A percentile compares a stretch with the other conserved stretches of the same genome.
Conservation (phyloP, 2,113 vertebrate genomes). For the Gymnobelideus leadbeateri region DNA sequence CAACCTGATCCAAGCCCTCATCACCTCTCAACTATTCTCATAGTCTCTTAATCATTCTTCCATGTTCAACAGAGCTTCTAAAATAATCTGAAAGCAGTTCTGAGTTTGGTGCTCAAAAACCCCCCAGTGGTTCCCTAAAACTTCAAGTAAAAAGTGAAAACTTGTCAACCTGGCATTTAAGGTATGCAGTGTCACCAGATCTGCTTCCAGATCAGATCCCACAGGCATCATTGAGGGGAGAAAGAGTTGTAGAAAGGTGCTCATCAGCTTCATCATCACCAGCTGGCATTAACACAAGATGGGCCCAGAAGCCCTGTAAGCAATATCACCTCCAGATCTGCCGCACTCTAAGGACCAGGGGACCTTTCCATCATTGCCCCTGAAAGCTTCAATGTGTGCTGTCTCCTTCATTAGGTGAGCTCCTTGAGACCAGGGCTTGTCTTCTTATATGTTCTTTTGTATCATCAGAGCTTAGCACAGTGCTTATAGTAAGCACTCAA, state of each 20-base stretch:
- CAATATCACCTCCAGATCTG: not conserved
- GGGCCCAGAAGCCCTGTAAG: not conserved
- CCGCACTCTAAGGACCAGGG: not conserved
- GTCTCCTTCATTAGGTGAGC: not conserved
- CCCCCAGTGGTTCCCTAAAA: not conserved
- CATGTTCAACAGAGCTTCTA: not conserved
- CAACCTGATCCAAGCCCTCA: not conserved
- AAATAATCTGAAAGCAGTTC: not conserved
- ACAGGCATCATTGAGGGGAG: not conserved
- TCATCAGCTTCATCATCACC: not conserved
- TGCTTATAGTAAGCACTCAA: not conserved
- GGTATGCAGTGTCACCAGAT: not conserved
- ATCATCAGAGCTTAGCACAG: not conserved
- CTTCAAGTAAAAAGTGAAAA: not conserved
- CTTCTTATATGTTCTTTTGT: not conserved
- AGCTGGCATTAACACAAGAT: not conserved
- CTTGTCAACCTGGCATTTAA: not conserved
- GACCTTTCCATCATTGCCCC: not conserved
- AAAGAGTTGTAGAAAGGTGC: not conserved
- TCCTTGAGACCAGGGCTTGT: not conserved
- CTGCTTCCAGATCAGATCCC: not conserved
- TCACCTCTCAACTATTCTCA: not conserved
- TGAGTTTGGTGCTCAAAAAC: not conserved
- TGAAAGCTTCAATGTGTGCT: not conserved
- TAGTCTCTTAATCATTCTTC: not conserved